Percentiles rank a stretch among this genome's conserved stretches.
phyloP scores from a whole-genome alignment of 2,888 invertebrate species.

The Frankliniella fusca region DNA sequence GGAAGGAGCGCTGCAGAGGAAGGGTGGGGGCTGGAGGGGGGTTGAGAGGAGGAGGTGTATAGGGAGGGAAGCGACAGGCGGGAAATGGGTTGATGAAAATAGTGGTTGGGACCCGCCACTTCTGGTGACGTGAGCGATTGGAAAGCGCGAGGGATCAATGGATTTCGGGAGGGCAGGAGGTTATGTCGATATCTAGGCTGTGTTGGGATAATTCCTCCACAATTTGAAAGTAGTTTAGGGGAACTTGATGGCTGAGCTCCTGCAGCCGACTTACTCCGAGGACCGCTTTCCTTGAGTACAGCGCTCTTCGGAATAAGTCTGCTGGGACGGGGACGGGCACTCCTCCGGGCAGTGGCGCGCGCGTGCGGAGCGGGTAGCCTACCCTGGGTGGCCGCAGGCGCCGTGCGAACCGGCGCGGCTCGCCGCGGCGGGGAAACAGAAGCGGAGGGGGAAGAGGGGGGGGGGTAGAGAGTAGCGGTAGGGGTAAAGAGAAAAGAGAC shows the following conservation, averaged over 20 bases:
- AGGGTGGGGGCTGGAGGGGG: neutral
- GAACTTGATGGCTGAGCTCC: too few species aligned
- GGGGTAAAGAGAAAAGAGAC: too few species aligned
- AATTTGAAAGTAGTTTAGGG: too few species aligned
- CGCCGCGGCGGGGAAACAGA: constrained; percentile 33
- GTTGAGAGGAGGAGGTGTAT: neutral
- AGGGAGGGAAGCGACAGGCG: neutral
- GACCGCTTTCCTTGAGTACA: too few species aligned
- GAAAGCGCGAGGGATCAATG: neutral
- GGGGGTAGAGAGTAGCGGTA: neutral
- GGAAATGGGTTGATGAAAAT: neutral
- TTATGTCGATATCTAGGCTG: too few species aligned
- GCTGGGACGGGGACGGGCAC: too few species aligned
- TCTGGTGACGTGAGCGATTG: neutral
- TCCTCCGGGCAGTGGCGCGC: too few species aligned
- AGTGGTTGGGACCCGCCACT: neutral
- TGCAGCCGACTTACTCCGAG: too few species aligned
- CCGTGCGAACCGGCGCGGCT: constrained; percentile 43
- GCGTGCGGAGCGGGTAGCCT: constrained; percentile 38
- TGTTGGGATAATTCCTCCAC: too few species aligned
- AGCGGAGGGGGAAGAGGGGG: constrained; percentile 1
- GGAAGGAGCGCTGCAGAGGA: too few species aligned
- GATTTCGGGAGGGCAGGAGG: neutral
- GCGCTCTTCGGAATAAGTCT: too few species aligned
- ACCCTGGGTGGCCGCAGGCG: constrained; percentile 47